Base-by-base conservation (phyloP, 2,888 invertebrate species). In the Acanthosoma haemorrhoidale region DNA sequence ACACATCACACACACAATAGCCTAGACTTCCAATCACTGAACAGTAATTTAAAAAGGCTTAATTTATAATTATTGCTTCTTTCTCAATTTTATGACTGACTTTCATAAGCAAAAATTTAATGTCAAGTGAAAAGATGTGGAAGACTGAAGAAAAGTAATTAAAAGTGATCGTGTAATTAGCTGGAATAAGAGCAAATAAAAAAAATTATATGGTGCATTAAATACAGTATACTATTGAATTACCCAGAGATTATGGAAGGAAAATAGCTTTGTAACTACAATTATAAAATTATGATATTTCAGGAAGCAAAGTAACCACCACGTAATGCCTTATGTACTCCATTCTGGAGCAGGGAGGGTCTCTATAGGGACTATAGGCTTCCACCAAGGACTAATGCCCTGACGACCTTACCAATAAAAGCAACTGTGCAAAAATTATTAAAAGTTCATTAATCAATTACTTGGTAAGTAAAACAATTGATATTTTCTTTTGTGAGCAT, bases 1-100 rank as follows among this genome's bases (percentile, higher is more conserved):
- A 70, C 64, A 70, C 57, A 70, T 60, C 70, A 73, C 70, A 73
- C 64, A 71, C 72, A 72, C 72, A 72, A 72, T 68, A 59, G 69
- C 70, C 72, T 68, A 72, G 58, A 69, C 58, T 63, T 71, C 70
- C 64, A 64, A 64, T 64, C 41, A 64, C 39, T 64, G 41, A 64
- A 64, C 64, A 64, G 41, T 41, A 64, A 51, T 31, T 63, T 63
- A 64, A 64, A n/a, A 15, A 64, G 41, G 39, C 38, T 41, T 41
- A 64, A 18, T 61, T 64, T 25, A 38, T 64, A 64, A 38, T 39
- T 25, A 18, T 41, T 39, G 29, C 16, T 29, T 38, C 41, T 64
- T 31, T 29, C 39, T n/a, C n/a, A 1, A 51, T 51, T 25, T 41
- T 51, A 25, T 4, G 29, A 51, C n/a, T 51, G 51, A 25, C 25